phyloP scores from a whole-genome alignment of 2,797 vertebrate genomes.

The Danionella dracula region DNA sequence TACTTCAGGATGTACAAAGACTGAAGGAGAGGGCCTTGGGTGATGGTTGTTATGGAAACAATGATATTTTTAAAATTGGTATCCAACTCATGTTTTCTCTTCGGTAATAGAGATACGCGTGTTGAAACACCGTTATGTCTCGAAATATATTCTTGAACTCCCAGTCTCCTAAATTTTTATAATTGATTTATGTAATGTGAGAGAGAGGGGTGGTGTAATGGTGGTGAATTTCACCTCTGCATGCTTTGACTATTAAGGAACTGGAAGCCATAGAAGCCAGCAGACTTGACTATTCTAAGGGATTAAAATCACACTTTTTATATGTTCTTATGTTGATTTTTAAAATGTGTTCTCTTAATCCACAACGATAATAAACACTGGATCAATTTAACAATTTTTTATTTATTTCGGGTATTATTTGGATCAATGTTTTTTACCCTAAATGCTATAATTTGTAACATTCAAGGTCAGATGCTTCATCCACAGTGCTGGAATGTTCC shows the following conservation, averaged over 20 bases:
- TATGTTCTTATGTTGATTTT: slow-evolving; percentile 7
- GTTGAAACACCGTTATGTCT: neutral
- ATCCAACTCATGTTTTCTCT: slow-evolving; percentile 7
- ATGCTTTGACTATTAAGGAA: slow-evolving; percentile 3
- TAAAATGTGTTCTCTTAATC: slow-evolving; percentile 35
- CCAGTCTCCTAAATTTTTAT: too few species aligned
- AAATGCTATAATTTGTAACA: neutral
- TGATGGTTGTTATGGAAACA: slow-evolving; percentile 38
- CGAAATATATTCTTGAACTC: neutral
- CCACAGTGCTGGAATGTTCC: slow-evolving; percentile 29
- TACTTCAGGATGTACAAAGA: too few species aligned
- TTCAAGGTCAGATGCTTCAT: slow-evolving; percentile 24
- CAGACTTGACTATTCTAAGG: neutral
- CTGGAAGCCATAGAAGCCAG: neutral
- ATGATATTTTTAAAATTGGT: neutral
- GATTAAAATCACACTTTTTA: slow-evolving; percentile 1
- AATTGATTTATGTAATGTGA: neutral
- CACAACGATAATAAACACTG: slow-evolving; percentile 43
- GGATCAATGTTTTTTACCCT: too few species aligned
- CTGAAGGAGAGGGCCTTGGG: slow-evolving; percentile 1
- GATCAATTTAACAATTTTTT: slow-evolving; percentile 24
- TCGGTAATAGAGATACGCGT: neutral
- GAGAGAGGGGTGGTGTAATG: neutral
- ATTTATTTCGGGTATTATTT: neutral
- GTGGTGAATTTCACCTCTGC: neutral